A percentile compares a stretch with the other conserved stretches of the same genome.
phyloP scores from a whole-genome alignment of 1,140 invertebrate genomes.

The Pseudomyrmex cubaensis region DNA sequence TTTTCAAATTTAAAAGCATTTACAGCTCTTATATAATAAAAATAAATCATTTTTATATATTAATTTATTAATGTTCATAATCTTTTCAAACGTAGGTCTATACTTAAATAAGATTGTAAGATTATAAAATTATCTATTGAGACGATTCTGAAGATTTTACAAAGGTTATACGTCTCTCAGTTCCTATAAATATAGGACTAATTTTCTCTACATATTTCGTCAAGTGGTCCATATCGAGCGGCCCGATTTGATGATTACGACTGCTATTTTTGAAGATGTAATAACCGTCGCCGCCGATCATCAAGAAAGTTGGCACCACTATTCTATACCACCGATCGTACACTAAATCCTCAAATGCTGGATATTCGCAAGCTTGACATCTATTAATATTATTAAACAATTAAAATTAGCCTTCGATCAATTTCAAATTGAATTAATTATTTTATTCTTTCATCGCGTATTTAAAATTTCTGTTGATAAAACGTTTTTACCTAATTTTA shows the following conservation, averaged over 20 bases:
- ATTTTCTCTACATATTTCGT: slow-evolving; percentile 69
- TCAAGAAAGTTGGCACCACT: slow-evolving; percentile 87
- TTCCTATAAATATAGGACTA: slow-evolving; percentile 72
- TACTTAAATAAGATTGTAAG: no score
- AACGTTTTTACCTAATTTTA: slow-evolving; percentile 71
- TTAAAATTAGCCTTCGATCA: neutral
- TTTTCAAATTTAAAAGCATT: neutral
- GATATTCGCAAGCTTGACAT: slow-evolving; percentile 89
- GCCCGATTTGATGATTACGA: slow-evolving; percentile 72
- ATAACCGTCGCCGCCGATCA: slow-evolving; percentile 89
- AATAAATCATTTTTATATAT: no score
- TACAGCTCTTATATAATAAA: neutral
- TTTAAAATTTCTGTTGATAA: slow-evolving; percentile 9
- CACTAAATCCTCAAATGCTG: slow-evolving; percentile 86
- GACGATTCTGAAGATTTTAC: neutral
- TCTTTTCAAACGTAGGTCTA: neutral
- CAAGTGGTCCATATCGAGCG: slow-evolving; percentile 67
- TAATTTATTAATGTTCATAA: neutral
- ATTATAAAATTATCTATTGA: neutral
- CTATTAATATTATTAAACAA: slow-evolving; percentile 78
- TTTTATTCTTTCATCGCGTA: neutral
- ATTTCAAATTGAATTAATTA: neutral
- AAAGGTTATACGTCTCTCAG: slow-evolving; percentile 68
- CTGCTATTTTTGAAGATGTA: slow-evolving; percentile 63
- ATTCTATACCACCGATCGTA: slow-evolving; percentile 87